Evolutionary conservation across 2,888 invertebrate genomes (phyloP), one percentile per base, ranked within the genome.

Genomic region (Chrysolina americana): DNA sequence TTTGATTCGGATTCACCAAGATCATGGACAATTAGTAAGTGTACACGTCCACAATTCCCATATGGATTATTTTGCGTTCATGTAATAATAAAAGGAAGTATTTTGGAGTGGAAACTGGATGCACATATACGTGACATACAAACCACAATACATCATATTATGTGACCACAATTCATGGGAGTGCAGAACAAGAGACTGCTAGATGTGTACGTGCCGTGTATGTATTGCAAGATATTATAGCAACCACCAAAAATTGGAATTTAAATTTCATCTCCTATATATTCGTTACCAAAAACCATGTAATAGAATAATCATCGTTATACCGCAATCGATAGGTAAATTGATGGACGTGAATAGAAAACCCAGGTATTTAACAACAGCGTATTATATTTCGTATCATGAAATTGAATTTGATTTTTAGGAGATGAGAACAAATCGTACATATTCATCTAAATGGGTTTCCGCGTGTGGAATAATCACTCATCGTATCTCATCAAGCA

Each of bases 111-210:
- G 28, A 59, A n/a, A 59, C 59, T 11, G 28, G 36, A 28, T 59
- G 15, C 71, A 71, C 41, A 71, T 77, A 79, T 76, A 78, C 79
- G 79, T 79, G 79, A 79, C 76, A 77, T 74, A 76, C 65, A 77
- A 76, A 76, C 79, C 78, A 76, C 75, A 76, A 75, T 78, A 79
- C 77, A 76, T 76, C 79, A 79, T 74, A 78, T 78, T 74, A 77
- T 62, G 65, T 70, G 70, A 74, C 74, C 70, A 23, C 62, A 74
- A 69, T 56, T 65, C 65, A 71, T 71, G 56, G 41, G 41, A 47
- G 59, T 36, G 44, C 44, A 66, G 65, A 71, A 47, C 71, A 71
- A 65, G 65, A 59, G 65, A 41, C 47, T 65, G 71, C 23, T 71
- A 50, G 44, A 59, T 44, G 17, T 59, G 71, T 71, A 71, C 71